phyloP scores from a whole-genome alignment of 1,140 invertebrate genomes.

The Drosophila lini region DNA sequence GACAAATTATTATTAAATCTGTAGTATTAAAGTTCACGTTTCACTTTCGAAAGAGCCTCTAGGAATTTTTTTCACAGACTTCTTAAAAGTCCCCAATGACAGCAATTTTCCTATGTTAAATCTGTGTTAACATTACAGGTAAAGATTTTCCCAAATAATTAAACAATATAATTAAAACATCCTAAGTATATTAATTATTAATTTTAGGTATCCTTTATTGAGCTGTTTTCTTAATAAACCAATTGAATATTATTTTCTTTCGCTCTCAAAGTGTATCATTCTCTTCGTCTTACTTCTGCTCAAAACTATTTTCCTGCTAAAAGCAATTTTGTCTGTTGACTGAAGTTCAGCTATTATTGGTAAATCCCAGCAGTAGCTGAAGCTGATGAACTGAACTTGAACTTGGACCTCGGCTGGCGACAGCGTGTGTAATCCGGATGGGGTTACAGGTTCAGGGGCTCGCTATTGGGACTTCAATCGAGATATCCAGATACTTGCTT shows the following conservation, averaged over 20 bases:
- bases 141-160: too few relatives aligned
- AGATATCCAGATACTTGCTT: slow-evolving; percentile 17
- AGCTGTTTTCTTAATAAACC: not conserved
- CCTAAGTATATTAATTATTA: too few relatives aligned
- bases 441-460: slow-evolving; percentile 62
- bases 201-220: too few relatives aligned
- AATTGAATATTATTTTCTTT: too few relatives aligned
- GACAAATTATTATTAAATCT: too few relatives aligned
- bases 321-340: slow-evolving; percentile 34
- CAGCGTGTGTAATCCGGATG: slow-evolving; percentile 50
- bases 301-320: slow-evolving; percentile 15
- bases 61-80: too few relatives aligned
- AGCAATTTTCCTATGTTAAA: too few relatives aligned
- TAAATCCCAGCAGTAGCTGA: slow-evolving; percentile 56
- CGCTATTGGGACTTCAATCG: slow-evolving; percentile 25
- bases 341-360: slow-evolving; percentile 52
- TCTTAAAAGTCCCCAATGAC: too few relatives aligned
- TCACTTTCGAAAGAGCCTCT: too few relatives aligned
- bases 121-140: too few relatives aligned
- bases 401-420: slow-evolving; percentile 53
- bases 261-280: not conserved
- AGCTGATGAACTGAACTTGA: slow-evolving; percentile 66
- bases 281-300: not conserved
- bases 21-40: too few relatives aligned
- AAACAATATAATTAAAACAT: too few relatives aligned